Conservation (phyloP, 2,888 invertebrate species). For the Nezara viridula region DNA sequence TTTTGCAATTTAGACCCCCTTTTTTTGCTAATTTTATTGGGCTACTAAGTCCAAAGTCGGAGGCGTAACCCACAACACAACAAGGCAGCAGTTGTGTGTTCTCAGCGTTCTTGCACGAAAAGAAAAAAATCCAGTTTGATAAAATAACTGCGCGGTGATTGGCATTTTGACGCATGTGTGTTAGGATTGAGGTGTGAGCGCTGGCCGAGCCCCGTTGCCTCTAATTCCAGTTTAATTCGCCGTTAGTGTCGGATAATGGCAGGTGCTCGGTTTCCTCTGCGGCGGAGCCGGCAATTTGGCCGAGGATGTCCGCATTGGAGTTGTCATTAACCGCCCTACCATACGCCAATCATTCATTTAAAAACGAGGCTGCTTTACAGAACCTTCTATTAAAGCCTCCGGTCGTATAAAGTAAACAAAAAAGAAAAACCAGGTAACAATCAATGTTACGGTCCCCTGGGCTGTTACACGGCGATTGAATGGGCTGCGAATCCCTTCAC, state of each 20-base stretch:
- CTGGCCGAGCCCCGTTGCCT: constrained; percentile 21
- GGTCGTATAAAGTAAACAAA: not conserved
- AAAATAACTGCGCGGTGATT: not conserved
- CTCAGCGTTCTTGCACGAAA: too few species aligned
- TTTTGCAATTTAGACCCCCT: too few species aligned
- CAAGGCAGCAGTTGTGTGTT: too few species aligned
- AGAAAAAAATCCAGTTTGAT: not conserved
- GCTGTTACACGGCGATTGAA: constrained; percentile 20
- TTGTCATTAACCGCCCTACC: not conserved
- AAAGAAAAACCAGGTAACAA: constrained; percentile 47
- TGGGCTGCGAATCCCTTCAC: not conserved
- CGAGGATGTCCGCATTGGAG: constrained; percentile 28
- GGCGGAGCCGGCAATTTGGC: not conserved
- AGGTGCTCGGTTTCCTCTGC: not conserved
- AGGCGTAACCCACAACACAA: too few species aligned
- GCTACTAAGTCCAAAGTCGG: too few species aligned
- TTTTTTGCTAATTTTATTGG: too few species aligned
- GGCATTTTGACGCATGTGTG: not conserved
- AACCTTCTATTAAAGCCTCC: constrained; percentile 20
- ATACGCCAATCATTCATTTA: constrained; percentile 17
- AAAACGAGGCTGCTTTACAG: constrained; percentile 24
- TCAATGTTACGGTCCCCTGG: constrained; percentile 35
- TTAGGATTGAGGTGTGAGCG: constrained; percentile 20
- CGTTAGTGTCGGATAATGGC: constrained; percentile 12
- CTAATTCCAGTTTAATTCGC: constrained; percentile 39